Conservation (phyloP, 2,888 invertebrate species). For the Eilema depressum region DNA sequence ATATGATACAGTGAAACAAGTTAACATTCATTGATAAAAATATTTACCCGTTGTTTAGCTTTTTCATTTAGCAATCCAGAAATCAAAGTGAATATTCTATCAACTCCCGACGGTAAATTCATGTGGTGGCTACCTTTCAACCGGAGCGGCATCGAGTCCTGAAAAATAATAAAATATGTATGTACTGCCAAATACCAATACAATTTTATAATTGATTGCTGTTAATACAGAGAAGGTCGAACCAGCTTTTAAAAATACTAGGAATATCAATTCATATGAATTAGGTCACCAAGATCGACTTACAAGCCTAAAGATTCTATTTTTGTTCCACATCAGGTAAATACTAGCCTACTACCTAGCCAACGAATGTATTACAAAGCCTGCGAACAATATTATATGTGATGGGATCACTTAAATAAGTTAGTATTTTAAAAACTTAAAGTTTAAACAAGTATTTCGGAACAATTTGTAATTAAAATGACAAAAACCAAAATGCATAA, state of each 20-base stretch:
- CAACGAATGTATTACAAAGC: too few relatives aligned
- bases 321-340: too few relatives aligned
- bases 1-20: not conserved
- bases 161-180: constrained; percentile 52
- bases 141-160: constrained; percentile 88
- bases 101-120: constrained; percentile 86
- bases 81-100: constrained; percentile 85
- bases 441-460: not conserved
- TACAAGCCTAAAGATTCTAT: too few relatives aligned
- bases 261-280: too few relatives aligned
- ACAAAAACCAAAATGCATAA: not conserved
- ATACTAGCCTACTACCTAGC: too few relatives aligned
- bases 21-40: not conserved
- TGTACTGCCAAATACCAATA: not conserved
- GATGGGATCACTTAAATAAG: too few relatives aligned
- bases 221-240: not conserved
- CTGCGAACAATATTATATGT: too few relatives aligned
- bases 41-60: constrained; percentile 85
- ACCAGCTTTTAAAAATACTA: too few relatives aligned
- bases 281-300: too few relatives aligned
- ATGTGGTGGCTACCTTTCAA: constrained; percentile 87
- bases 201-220: not conserved
- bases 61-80: constrained; percentile 87
- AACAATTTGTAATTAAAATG: not conserved
- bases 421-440: too few relatives aligned